These are phyloP conservation scores for Platalea minor DNA, from an alignment of 2,797 vertebrate species.

Conservation along the genomic window DNA sequence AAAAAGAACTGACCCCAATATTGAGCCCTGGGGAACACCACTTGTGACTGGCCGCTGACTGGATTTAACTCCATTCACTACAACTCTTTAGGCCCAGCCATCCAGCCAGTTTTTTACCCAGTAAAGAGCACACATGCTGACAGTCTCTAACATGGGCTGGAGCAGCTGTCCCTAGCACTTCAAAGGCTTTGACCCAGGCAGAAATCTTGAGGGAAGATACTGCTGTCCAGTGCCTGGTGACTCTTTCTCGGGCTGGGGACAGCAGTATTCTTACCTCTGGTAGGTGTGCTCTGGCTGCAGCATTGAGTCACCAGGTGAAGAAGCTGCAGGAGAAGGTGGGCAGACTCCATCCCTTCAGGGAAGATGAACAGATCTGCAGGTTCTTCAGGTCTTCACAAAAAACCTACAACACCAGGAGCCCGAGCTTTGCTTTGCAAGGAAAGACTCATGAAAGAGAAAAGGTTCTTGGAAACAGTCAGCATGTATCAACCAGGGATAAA, in stretches of 20 bases:
- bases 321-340: not conserved
- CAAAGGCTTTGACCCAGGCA: not conserved
- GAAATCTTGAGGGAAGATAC: not conserved
- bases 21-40: not conserved
- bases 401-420: not conserved
- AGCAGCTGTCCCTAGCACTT: not conserved
- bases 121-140: no score
- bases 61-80: not conserved
- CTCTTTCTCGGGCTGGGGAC: not conserved
- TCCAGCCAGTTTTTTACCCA: not conserved
- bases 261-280: not conserved
- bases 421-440: not conserved
- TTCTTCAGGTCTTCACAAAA: not conserved
- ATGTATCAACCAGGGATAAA: not conserved
- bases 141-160: not conserved
- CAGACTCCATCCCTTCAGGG: not conserved
- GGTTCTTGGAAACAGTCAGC: not conserved
- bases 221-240: not conserved
- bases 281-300: not conserved
- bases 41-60: not conserved
- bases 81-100: accelerated
- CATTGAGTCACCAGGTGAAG: not conserved
- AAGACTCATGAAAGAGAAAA: not conserved
- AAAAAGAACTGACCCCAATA: not conserved
- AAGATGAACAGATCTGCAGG: not conserved